These are phyloP conservation scores for Mola mola DNA, from an alignment of 2,113 vertebrate species.

Conservation along the genomic window DNA sequence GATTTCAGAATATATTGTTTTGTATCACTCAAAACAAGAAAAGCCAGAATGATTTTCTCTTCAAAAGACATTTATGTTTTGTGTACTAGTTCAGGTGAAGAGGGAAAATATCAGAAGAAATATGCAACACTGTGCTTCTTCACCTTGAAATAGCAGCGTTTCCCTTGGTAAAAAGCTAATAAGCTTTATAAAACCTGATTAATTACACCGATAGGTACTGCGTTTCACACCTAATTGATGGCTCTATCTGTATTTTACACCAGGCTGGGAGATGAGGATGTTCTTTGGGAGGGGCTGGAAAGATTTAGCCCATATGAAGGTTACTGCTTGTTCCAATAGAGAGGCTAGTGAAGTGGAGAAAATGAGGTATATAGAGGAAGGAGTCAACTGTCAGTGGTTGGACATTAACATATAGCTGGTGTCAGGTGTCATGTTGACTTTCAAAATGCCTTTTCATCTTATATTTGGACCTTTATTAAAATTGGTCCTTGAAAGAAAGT, in stretches of 20 bases:
- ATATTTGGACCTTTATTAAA: no score
- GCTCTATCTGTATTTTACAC: constrained; percentile 68
- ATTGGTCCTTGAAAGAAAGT: constrained; percentile 2
- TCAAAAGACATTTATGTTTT: constrained; percentile 1
- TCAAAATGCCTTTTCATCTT: no score
- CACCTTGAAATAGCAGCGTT: constrained; percentile 63
- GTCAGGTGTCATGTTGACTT: no score
- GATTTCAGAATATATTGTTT: no score
- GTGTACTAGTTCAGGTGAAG: constrained; percentile 3
- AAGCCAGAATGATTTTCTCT: neutral
- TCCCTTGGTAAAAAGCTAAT: constrained; percentile 67
- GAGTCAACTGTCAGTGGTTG: neutral
- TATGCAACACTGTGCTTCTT: constrained; percentile 41
- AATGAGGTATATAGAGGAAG: neutral
- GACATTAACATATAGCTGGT: neutral
- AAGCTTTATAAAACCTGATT: constrained; percentile 73
- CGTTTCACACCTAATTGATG: constrained; percentile 65
- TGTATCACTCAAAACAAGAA: neutral
- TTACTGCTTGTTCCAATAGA: constrained; percentile 38
- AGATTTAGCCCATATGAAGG: constrained; percentile 56
- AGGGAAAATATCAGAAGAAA: constrained; percentile 9
- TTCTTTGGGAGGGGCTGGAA: constrained; percentile 41
- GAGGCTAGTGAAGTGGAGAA: neutral
- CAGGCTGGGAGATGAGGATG: constrained; percentile 49
- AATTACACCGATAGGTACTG: constrained; percentile 69